Percentiles rank a stretch among this genome's conserved stretches.
phyloP scores from a whole-genome alignment of 1,140 invertebrate genomes.

The Neodiprion virginianus region DNA sequence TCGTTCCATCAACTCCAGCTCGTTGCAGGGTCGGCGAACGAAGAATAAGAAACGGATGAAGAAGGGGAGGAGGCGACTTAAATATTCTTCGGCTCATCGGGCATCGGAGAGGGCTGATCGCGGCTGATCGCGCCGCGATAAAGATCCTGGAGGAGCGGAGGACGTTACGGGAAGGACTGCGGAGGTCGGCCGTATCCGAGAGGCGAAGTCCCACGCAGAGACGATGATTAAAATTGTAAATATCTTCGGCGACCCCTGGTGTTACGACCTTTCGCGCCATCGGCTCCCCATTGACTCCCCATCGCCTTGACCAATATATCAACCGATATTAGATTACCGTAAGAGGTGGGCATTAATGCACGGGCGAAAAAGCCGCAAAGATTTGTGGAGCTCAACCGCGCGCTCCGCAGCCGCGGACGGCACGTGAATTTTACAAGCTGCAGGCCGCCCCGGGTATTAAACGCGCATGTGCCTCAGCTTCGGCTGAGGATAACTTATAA shows the following conservation, averaged over 20 bases:
- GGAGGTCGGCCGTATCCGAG: conserved; percentile 8
- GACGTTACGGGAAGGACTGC: neutral
- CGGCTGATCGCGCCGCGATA: conserved; percentile 18
- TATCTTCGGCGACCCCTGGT: conserved; percentile 50
- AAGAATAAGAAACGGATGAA: conserved; percentile 25
- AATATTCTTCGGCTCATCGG: conserved; percentile 21
- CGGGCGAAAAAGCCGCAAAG: conserved; percentile 10
- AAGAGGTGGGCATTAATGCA: conserved; percentile 43
- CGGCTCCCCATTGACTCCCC: conserved; percentile 49
- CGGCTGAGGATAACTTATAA: too few relatives aligned
- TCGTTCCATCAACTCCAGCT: neutral
- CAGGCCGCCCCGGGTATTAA: too few relatives aligned
- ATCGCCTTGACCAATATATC: conserved; percentile 47
- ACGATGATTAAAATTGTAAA: conserved; percentile 58
- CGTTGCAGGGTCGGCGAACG: neutral
- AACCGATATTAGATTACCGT: conserved; percentile 55
- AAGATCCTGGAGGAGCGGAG: conserved; percentile 6
- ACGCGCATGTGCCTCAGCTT: too few relatives aligned
- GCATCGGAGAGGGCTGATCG: conserved; percentile 5
- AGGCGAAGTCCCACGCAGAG: conserved; percentile 43
- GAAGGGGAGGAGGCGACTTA: conserved; percentile 17
- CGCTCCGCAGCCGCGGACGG: too few relatives aligned
- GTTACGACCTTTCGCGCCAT: conserved; percentile 52
- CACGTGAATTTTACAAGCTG: too few relatives aligned
- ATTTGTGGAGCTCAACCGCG: too few relatives aligned